A percentile compares a stretch with the other conserved stretches of the same genome.
These are phyloP conservation scores for Anagrus nilaparvatae DNA, from an alignment of 1,140 invertebrate genomes.

Conservation along the genomic window DNA sequence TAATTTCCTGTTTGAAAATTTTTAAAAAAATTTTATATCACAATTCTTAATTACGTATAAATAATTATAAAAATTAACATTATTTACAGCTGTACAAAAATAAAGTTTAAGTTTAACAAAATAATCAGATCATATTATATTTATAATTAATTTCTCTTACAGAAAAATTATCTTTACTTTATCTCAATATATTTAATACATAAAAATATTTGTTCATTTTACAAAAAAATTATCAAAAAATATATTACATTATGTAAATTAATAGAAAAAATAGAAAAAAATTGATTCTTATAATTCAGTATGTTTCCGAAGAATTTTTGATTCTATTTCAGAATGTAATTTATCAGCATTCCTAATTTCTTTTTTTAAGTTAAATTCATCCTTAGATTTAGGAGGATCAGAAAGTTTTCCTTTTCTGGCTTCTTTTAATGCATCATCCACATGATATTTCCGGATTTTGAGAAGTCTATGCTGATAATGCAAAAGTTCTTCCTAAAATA, in stretches of 20 bases:
- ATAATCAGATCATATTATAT: no score
- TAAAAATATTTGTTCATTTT: no score
- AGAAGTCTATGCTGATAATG: conserved; percentile 80
- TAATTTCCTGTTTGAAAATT: no score
- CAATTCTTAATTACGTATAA: no score
- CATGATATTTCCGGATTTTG: conserved; percentile 73
- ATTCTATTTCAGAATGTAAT: conserved; percentile 70
- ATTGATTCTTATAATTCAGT: conserved; percentile 50
- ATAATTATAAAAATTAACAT: no score
- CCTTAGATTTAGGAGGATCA: conserved; percentile 28
- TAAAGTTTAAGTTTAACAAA: no score
- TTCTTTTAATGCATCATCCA: conserved; percentile 48
- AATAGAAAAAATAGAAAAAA: conserved; percentile 1
- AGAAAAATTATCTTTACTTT: no score
- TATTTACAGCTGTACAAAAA: no score
- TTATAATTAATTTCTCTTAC: no score
- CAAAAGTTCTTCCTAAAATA: conserved; percentile 60
- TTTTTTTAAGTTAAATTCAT: conserved; percentile 70
- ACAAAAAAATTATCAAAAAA: not conserved
- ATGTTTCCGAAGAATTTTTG: conserved; percentile 65
- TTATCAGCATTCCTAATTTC: conserved; percentile 78
- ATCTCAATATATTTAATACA: no score
- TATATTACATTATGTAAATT: conserved; percentile 1
- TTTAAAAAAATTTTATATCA: no score
- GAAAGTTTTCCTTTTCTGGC: conserved; percentile 27